Evolutionary conservation across 2,113 vertebrate species (phyloP).

Genomic region (Rhynchopsitta pachyrhyncha): DNA sequence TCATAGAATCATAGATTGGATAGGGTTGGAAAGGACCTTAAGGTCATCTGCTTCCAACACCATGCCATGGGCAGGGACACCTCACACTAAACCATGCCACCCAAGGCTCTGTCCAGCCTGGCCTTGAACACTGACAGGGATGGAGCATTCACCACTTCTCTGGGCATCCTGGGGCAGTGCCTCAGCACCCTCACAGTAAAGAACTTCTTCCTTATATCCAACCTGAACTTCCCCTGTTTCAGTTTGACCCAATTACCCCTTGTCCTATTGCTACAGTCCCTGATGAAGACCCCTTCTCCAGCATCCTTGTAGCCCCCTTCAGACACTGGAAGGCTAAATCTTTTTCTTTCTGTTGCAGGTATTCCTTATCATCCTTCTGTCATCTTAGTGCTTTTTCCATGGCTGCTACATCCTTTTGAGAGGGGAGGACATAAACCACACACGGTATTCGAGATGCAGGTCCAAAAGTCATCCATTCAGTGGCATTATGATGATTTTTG

Average conservation of each 20-base stretch:
- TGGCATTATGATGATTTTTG: background rate
- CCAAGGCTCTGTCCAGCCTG: background rate
- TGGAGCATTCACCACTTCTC: background rate
- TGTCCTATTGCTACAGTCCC: background rate
- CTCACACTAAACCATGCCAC: background rate
- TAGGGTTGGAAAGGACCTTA: background rate
- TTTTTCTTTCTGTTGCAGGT: background rate
- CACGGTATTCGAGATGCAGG: background rate
- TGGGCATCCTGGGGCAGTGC: rapidly evolving
- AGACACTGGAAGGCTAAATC: background rate
- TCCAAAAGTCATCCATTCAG: background rate
- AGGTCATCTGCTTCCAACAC: background rate
- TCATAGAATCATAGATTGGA: background rate
- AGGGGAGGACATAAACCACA: background rate
- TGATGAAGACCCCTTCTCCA: background rate
- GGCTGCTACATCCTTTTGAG: background rate
- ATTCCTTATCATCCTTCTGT: background rate
- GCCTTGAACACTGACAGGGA: background rate
- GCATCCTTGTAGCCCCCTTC: background rate
- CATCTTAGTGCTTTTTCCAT: background rate
- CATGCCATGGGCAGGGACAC: background rate
- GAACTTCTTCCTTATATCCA: background rate
- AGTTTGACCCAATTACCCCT: background rate
- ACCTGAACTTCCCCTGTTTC: background rate
- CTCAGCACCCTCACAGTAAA: background rate